Base-by-base conservation (phyloP, 1,140 invertebrate species). In the Aphaenogaster floridana region DNA sequence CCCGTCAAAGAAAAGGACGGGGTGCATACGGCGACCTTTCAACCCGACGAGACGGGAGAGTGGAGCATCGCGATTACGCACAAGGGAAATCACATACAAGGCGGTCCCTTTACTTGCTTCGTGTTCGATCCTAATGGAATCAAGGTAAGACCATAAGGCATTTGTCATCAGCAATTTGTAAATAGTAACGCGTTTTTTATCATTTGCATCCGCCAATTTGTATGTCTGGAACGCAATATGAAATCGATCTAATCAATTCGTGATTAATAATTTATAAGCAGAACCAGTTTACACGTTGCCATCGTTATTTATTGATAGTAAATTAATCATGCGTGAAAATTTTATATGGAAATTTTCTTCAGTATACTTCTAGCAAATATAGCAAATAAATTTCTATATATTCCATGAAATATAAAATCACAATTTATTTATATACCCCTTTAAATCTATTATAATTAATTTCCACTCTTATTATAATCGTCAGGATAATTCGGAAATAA, bases 31-130 rank as follows among this genome's bases (percentile, higher is more conserved):
- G 98, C 99, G 72, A 99, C 98, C 86, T 99, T 99, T 94, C 98
- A 99, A 94, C 99, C 99, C 6, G 98, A 99, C 91, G 99, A 99
- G 96, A 97, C 98, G 68, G 99, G 99, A 92, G 98, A 99, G 92
- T 99, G 99, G 99, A 97, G 98, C 89, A 99, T 99, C 74, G 98
- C 98, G 87, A 99, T 99, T 84, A 97, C 98, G 34, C 99, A 99
- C 94, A 98, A 99, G 92, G 98, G 98, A 54, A 97, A 98, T 93
- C 98, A 99, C 94, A 99, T 99, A 90, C 97, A 98, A 95, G 99
- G 99, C 66, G 98, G 98, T 76, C 99, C 99, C 3, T 99, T 99
- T 95, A 98, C 98, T 1, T 99, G 99, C 93, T 98, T 99, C 93
- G 99, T 99, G 0, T 99, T 99, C 92, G 99, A 99, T 95, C 98